Evolutionary conservation across 2,113 vertebrate genomes (phyloP).

Genomic region (Rhinichthys klamathensis): DNA sequence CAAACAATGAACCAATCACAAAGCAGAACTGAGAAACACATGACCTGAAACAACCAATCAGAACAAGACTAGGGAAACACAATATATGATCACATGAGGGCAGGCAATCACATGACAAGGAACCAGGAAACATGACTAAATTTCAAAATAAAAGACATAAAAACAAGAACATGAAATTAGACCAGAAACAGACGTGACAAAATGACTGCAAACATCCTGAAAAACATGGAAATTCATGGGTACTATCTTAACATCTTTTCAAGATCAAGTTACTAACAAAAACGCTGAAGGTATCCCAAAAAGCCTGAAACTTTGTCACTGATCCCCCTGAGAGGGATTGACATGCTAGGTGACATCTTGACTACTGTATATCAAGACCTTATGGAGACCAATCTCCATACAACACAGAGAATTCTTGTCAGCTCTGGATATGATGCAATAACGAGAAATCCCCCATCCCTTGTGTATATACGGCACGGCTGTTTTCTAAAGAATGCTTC

Average conservation of each 20-base stretch:
- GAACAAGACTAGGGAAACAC: too few relatives aligned
- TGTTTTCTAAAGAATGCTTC: slow-evolving; percentile 61
- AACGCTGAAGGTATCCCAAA: neutral
- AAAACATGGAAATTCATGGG: neutral
- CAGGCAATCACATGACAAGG: too few relatives aligned
- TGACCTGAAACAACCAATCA: too few relatives aligned
- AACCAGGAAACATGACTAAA: too few relatives aligned
- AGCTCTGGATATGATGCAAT: slow-evolving; percentile 54
- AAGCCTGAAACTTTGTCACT: neutral
- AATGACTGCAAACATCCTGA: neutral
- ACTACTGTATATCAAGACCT: slow-evolving; percentile 32
- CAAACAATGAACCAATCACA: too few relatives aligned
- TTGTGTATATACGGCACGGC: slow-evolving; percentile 1
- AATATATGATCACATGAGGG: too few relatives aligned
- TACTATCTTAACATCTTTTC: neutral
- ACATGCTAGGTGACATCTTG: neutral
- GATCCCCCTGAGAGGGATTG: neutral
- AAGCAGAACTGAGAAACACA: too few relatives aligned
- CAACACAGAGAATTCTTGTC: slow-evolving; percentile 28
- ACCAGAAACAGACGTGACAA: too few relatives aligned
- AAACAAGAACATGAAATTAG: too few relatives aligned
- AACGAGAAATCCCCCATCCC: slow-evolving; percentile 26
- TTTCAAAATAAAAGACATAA: too few relatives aligned
- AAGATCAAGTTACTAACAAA: neutral
- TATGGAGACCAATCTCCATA: slow-evolving; percentile 56